Evolutionary conservation across 2,888 invertebrate species (phyloP), one percentile per base, ranked within the genome.

Genomic region (Luffia ferchaultella): DNA sequence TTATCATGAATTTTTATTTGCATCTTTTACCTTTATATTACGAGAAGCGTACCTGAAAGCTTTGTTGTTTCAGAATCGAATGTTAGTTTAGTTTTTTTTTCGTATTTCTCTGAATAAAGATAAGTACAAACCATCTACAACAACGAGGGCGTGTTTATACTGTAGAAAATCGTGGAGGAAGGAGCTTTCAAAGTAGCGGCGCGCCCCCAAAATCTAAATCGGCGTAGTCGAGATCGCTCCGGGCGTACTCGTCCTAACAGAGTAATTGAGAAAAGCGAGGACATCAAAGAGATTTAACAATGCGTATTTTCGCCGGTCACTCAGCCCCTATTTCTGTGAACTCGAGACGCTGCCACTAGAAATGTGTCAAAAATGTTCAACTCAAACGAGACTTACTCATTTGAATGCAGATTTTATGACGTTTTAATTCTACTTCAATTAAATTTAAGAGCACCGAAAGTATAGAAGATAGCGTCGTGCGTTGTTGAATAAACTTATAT

Each of bases 261-360:
- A 52, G 45, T 45, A 44, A 49, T 46, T 41, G 45, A 45, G 20
- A 44, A 45, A 18, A 61, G 60, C 60, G 63, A 67, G 48, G 48
- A 65, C 65, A 66, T 70, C 71, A 74, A 73, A 73, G 69, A 63
- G 63, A 66, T 62, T 64, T 65, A 64, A 68, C 66, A 64, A 65
- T 62, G 68, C 63, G 19, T 19, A 45, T 42, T 70, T 67, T 65
- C 63, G 68, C 67, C 66, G 70, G 68, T 68, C 67, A 72, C 51
- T 66, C 63, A 61, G 12, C 30, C 5, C 30, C 30, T 3, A 30
- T 12, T 3, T 12, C 30, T n/a, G n/a, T n/a, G n/a, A n/a, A n/a
- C n/a, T n/a, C n/a, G n/a, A n/a, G n/a, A n/a, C n/a, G n/a, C n/a
- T n/a, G n/a, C 5, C 30, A 3, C 30, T 12, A 30, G 30, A 30